Base-by-base conservation (phyloP, 2,888 invertebrate genomes). In the Hemistola chrysoprasaria region DNA sequence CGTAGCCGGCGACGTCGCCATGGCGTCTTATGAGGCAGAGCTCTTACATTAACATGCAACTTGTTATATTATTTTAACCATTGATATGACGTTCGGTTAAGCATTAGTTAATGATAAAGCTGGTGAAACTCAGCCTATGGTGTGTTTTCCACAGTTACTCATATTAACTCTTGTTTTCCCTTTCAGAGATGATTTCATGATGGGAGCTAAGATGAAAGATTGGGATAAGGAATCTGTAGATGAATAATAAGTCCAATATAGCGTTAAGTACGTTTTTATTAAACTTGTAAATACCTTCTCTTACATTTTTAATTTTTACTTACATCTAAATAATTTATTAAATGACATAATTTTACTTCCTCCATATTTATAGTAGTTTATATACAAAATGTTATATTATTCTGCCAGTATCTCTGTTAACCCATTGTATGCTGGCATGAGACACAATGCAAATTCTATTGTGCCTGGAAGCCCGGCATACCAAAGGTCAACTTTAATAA, bases 191-290 rank as follows among this genome's bases (percentile, higher is more conserved):
- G 96, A 97, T 78, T 98, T 95, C 71, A 95, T 96, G 93, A 95
- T 95, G 91, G 95, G 94, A 50, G 94, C 95, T 20, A 95, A 94
- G 81, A 91, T 97, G 83, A 97, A 96, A 82, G 96, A 97, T 78
- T 97, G 97, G 97, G 96, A 97, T 69, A 95, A 95, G 77, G 92
- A 94, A 57, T 83, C 90, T 23, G 72, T 75, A 27, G 90, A 90
- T 55, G 90, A 90, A 71, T 79, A 48, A 77, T 11, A 34, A 16
- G n/a, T 16, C 11, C 11, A 49, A 58, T 30, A 22, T 9, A 35
- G 9, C 10, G 3, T 40, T 30, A 34, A 25, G 6, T 28, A 25
- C 8, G 1, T 24, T 44, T 24, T 37, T 43, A 45, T 44, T 36
- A 46, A 47, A 25, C 6, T 23, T 48, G 44, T 49, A 44, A 33